phyloP scores from a whole-genome alignment of 2,888 invertebrate genomes.

The Scaptomyza caliginosa region DNA sequence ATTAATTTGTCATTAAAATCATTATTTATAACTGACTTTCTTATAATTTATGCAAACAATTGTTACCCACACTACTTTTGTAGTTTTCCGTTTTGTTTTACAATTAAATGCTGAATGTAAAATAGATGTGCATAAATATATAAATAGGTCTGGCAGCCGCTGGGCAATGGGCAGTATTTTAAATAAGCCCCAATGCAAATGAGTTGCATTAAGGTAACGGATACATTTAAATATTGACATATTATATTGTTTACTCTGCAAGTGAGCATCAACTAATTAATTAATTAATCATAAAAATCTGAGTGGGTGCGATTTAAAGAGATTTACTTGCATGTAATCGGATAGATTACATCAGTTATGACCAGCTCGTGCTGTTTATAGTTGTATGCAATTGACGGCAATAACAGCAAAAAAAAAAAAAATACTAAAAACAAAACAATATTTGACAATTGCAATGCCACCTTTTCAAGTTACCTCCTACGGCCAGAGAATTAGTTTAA shows the following conservation, averaged over 20 bases:
- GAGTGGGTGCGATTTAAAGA: not conserved
- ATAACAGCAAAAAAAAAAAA: slow-evolving; percentile 16
- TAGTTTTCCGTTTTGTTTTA: too few relatives aligned
- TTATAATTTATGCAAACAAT: not conserved
- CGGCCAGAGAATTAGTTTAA: slow-evolving; percentile 35
- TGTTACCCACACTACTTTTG: too few relatives aligned
- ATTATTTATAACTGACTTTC: slow-evolving; percentile 1
- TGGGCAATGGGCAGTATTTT: too few relatives aligned
- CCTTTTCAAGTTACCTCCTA: slow-evolving; percentile 16
- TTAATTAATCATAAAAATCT: not conserved
- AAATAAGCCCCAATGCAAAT: too few relatives aligned
- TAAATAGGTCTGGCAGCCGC: too few relatives aligned
- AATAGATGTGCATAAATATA: too few relatives aligned
- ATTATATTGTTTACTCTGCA: too few relatives aligned
- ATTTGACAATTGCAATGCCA: slow-evolving; percentile 25
- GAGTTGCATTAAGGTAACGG: slow-evolving; percentile 2
- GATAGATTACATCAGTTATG: not conserved
- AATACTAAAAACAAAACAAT: slow-evolving; percentile 17
- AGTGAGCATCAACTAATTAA: not conserved
- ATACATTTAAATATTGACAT: slow-evolving; percentile 10
- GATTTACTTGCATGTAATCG: not conserved
- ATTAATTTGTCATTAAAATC: not conserved
- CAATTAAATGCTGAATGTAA: too few relatives aligned
- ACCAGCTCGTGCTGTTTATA: not conserved
- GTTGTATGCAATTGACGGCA: slow-evolving; percentile 17